These are phyloP conservation scores for Decapterus maruadsi DNA, from an alignment of 2,797 vertebrate genomes.

Conservation along the genomic window DNA sequence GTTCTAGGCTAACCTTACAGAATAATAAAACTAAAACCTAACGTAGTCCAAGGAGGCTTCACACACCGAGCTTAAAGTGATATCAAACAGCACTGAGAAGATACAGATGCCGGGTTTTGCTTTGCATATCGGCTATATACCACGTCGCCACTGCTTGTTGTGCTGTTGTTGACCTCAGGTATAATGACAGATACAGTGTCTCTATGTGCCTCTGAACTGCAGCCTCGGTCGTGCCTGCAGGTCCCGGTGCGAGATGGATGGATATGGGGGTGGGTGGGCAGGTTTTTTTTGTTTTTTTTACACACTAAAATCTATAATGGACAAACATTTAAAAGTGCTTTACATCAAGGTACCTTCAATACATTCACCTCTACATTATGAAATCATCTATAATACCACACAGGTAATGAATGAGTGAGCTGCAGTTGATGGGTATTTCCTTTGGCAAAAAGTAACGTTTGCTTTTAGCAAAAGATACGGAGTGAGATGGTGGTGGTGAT, in stretches of 20 bases:
- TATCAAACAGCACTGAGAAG: slow-evolving; percentile 52
- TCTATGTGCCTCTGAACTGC: slow-evolving; percentile 48
- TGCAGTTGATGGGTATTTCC: slow-evolving; percentile 49
- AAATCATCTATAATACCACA: slow-evolving; percentile 70
- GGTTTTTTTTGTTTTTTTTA: slow-evolving; percentile 43
- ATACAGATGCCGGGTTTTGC: slow-evolving; percentile 31
- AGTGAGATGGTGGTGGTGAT: slow-evolving; percentile 47
- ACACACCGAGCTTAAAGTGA: slow-evolving; percentile 41
- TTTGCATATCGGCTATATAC: slow-evolving; percentile 50
- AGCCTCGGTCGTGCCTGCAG: slow-evolving; percentile 44
- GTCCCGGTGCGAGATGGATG: slow-evolving; percentile 10
- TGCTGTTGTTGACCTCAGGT: slow-evolving; percentile 61
- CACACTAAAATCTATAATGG: slow-evolving; percentile 62
- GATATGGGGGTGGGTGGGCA: neutral
- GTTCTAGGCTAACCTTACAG: slow-evolving; percentile 40
- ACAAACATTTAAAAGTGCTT: slow-evolving; percentile 86
- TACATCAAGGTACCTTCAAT: slow-evolving; percentile 82
- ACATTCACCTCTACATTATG: slow-evolving; percentile 80
- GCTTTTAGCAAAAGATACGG: slow-evolving; percentile 48
- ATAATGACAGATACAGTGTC: slow-evolving; percentile 26
- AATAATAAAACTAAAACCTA: slow-evolving; percentile 50
- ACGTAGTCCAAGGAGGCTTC: slow-evolving; percentile 45
- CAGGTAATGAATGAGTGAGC: slow-evolving; percentile 61
- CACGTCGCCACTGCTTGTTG: slow-evolving; percentile 41
- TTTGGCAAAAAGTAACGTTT: slow-evolving; percentile 65